Percentiles rank a stretch among this genome's conserved stretches.
Evolutionary conservation across 1,140 invertebrate genomes (phyloP).

Genomic region (Planococcus citri): DNA sequence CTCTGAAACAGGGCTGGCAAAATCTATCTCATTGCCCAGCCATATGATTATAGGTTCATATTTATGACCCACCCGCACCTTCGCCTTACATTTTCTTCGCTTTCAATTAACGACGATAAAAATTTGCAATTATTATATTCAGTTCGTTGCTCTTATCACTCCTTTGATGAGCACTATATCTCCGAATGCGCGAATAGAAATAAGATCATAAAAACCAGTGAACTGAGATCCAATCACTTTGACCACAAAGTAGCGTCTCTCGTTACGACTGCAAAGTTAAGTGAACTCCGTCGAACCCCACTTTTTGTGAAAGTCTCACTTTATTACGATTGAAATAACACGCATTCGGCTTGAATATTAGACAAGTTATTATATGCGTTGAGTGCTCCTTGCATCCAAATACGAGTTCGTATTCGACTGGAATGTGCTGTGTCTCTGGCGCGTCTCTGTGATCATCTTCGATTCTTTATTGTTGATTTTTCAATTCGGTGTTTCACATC

Average conservation of each 20-base stretch:
- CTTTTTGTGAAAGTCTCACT: background rate
- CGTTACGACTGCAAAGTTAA: background rate
- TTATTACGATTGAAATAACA: slow-evolving; percentile 1
- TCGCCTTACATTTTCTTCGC: no score
- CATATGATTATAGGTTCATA: no score
- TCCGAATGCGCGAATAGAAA: no score
- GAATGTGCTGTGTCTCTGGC: background rate
- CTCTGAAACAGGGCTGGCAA: no score
- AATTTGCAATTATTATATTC: no score
- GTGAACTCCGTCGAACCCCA: background rate
- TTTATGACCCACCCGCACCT: no score
- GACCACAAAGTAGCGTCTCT: background rate
- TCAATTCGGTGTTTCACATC: no score
- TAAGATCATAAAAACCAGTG: background rate
- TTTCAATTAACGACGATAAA: no score
- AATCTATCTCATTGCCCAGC: no score
- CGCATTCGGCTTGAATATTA: background rate
- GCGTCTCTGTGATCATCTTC: background rate
- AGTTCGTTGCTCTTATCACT: background rate
- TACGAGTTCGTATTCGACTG: slow-evolving; percentile 1
- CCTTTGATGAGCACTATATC: background rate
- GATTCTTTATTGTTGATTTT: no score
- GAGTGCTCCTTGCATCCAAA: background rate
- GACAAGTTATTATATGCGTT: background rate
- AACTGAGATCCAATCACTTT: background rate